Evolutionary conservation across 2,113 vertebrate genomes (phyloP).

Genomic region (Tichodroma muraria): DNA sequence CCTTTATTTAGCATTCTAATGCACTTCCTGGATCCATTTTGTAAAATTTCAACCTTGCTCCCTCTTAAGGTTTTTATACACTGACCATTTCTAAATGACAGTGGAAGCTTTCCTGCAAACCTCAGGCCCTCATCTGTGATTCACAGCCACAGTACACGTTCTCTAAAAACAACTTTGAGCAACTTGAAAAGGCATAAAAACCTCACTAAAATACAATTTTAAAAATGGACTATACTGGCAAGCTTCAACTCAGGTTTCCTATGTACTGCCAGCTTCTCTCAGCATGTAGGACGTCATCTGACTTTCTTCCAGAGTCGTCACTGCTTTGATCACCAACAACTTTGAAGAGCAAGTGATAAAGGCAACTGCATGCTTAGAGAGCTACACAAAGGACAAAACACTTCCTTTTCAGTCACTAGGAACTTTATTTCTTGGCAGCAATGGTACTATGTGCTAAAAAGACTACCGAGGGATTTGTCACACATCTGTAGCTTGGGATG

Average conservation of each 20-base stretch:
- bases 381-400: slow-evolving; percentile 27
- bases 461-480: not conserved
- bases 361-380: not conserved
- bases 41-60: not conserved
- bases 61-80: not conserved
- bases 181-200: not conserved
- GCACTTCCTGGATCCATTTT: not conserved
- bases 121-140: not conserved
- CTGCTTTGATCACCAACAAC: slow-evolving; percentile 30
- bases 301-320: not conserved
- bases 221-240: not conserved
- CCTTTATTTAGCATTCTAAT: not conserved
- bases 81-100: not conserved
- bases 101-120: not conserved
- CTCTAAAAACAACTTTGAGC: not conserved
- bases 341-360: slow-evolving; percentile 32
- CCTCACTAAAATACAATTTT: not conserved
- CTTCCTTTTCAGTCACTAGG: not conserved
- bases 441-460: not conserved
- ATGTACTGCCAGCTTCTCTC: not conserved
- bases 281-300: not conserved
- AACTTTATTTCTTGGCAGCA: slow-evolving; percentile 19
- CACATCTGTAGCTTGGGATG: not conserved
- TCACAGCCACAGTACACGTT: not conserved
- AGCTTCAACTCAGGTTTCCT: not conserved